Percentiles rank a stretch among this genome's conserved stretches.
phyloP scores from a whole-genome alignment of 2,797 vertebrate genomes.

The Eidolon dupreanum region DNA sequence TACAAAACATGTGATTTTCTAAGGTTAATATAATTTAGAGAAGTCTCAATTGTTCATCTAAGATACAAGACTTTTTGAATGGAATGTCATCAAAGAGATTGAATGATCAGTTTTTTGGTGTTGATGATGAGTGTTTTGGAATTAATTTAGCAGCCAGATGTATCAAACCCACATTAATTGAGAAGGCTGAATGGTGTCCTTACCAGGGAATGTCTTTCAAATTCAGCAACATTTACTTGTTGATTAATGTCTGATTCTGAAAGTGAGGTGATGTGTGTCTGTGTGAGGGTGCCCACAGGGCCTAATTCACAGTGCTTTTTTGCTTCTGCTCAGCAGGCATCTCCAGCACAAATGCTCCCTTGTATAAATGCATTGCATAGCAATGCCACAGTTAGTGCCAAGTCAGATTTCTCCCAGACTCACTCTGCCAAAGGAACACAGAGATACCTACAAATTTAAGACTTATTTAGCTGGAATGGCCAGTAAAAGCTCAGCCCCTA shows the following conservation, averaged over 20 bases:
- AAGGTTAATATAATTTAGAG: constrained; percentile 82
- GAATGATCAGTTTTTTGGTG: constrained; percentile 81
- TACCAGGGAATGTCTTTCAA: constrained; percentile 66
- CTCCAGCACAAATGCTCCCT: neutral
- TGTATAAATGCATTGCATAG: rapidly evolving
- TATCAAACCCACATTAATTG: constrained; percentile 72
- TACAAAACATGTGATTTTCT: constrained; percentile 79
- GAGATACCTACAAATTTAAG: neutral
- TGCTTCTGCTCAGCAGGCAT: neutral
- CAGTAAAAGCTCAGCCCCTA: neutral
- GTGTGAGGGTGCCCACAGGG: neutral
- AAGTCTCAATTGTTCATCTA: constrained; percentile 81
- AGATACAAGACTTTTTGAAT: constrained; percentile 83
- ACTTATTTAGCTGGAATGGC: neutral
- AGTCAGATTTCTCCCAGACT: neutral
- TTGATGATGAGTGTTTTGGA: constrained; percentile 73
- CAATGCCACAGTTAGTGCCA: too few species aligned
- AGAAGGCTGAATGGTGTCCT: constrained; percentile 63
- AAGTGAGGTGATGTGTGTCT: neutral
- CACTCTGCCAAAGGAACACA: neutral
- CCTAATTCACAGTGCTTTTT: neutral
- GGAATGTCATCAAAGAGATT: constrained; percentile 84
- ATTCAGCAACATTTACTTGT: constrained; percentile 72
- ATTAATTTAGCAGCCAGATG: constrained; percentile 81
- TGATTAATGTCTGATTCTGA: constrained; percentile 37